Base-by-base conservation (phyloP, 2,797 vertebrate species). In the Galagoides demidoff region DNA sequence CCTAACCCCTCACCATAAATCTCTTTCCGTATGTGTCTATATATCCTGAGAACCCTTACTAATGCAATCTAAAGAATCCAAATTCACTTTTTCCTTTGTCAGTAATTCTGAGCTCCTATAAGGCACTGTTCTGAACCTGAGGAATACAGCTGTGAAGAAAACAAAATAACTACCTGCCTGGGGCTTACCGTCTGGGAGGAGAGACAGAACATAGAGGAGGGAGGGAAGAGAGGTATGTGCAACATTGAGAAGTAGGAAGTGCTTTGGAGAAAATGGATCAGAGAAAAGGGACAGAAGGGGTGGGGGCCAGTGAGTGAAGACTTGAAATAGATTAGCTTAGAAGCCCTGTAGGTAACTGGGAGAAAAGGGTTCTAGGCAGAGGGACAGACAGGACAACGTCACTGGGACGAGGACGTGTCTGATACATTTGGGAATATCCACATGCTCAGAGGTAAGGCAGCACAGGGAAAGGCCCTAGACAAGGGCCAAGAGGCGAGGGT, bases 361-460 rank as follows among this genome's bases (percentile, higher is more conserved):
- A 29, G 57, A 3, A 63, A 31, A 71, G 34, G 4, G 8, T 43
- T 68, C 59, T 16, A 59, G n/a, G 49, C 19, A 23, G 43, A 2
- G 17, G 5, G 39, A 52, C 63, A 55, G 70, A 78, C 31, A 22
- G 14, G 0, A 5, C n/a, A 4, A 10, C 17, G 77, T 29, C 19
- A 14, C 59, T 7, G 25, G 45, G 34, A 23, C 19, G 1, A 52
- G 27, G 25, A 13, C 6, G 7, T 8, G 14, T 4, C 22, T 17
- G 25, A 23, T 10, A 13, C 34, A 0, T n/a, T 14, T 17, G 90
- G 70, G 27, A 22, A 3, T 1, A 37, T 11, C 3, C 0, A 2
- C 10, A 11, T 29, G 34, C 52, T 34, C 63, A 63, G 81, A 43
- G 43, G 3, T 71, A 57, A 22, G 34, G 12, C 16, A 31, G 73